Percentiles rank a stretch among this genome's conserved stretches.
These are phyloP conservation scores for Drosophila simulans DNA, from an alignment of 1,140 invertebrate species.

Conservation along the genomic window DNA sequence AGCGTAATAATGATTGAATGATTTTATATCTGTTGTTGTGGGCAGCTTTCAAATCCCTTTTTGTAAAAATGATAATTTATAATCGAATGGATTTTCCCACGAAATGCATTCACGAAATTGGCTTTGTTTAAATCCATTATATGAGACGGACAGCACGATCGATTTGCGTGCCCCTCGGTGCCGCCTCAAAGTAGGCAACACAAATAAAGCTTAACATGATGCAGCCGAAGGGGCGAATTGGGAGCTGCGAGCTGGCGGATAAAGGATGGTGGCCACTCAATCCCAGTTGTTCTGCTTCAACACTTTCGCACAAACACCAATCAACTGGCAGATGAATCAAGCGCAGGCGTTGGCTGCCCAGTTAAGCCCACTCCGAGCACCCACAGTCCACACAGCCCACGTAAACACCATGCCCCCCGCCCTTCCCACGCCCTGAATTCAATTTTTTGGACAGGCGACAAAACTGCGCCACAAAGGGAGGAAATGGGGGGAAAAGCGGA, in stretches of 20 bases:
- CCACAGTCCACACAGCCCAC: not conserved
- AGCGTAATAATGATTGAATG: too few relatives aligned
- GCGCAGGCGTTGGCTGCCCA: conserved; percentile 65
- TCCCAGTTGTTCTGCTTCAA: conserved; percentile 58
- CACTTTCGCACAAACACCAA: conserved; percentile 64
- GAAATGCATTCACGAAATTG: conserved; percentile 14
- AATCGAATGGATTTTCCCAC: not conserved
- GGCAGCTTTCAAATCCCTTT: too few relatives aligned
- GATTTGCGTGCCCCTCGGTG: conserved; percentile 3
- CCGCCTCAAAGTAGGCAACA: conserved; percentile 26
- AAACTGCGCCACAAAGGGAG: conserved; percentile 45
- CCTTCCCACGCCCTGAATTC: conserved; percentile 9
- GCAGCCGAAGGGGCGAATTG: conserved; percentile 9
- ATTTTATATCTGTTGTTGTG: too few relatives aligned
- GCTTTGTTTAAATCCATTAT: conserved; percentile 6
- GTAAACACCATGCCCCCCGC: not conserved
- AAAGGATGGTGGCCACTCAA: conserved; percentile 45
- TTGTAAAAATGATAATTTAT: too few relatives aligned
- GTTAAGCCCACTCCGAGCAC: conserved; percentile 21
- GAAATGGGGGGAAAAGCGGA: not conserved
- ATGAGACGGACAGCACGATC: conserved; percentile 14
- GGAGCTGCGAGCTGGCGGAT: conserved; percentile 3
- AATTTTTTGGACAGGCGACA: conserved; percentile 56
- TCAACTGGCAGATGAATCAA: conserved; percentile 64
- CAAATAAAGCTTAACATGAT: conserved; percentile 27